phyloP scores from a whole-genome alignment of 2,113 vertebrate species.

The Carassius carassius region DNA sequence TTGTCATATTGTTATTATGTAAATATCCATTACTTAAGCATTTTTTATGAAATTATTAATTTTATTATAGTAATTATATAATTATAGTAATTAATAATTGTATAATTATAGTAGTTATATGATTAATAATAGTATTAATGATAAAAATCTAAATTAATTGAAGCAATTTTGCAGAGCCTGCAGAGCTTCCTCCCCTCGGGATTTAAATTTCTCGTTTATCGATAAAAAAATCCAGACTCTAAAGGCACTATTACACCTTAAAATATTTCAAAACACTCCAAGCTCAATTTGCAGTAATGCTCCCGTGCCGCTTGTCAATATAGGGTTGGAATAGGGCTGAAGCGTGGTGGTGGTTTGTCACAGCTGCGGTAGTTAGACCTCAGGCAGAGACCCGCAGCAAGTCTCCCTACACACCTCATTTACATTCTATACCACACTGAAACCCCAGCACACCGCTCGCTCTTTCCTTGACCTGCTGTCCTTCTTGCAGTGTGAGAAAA shows the following conservation, averaged over 20 bases:
- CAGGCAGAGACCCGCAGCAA: neutral
- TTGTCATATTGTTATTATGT: no score
- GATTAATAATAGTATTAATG: no score
- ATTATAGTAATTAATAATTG: no score
- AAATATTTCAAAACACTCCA: neutral
- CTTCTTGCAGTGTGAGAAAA: neutral
- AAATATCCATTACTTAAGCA: no score
- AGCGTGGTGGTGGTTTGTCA: neutral
- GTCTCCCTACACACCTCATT: conserved; percentile 38
- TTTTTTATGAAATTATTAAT: no score
- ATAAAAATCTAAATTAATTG: no score
- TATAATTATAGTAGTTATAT: no score
- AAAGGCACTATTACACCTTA: neutral
- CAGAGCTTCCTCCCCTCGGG: neutral
- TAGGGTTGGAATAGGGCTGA: neutral
- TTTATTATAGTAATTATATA: no score
- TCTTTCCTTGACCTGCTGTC: conserved; percentile 36
- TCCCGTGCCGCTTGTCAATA: neutral
- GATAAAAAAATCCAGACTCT: neutral
- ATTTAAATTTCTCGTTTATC: neutral
- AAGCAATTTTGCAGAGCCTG: neutral
- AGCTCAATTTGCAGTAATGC: neutral
- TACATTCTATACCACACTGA: conserved; percentile 39
- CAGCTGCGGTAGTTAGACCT: conserved; percentile 6
- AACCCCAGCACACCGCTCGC: conserved; percentile 25